Conservation (phyloP, 2,888 invertebrate genomes). For the Petrophora chlorosata region DNA sequence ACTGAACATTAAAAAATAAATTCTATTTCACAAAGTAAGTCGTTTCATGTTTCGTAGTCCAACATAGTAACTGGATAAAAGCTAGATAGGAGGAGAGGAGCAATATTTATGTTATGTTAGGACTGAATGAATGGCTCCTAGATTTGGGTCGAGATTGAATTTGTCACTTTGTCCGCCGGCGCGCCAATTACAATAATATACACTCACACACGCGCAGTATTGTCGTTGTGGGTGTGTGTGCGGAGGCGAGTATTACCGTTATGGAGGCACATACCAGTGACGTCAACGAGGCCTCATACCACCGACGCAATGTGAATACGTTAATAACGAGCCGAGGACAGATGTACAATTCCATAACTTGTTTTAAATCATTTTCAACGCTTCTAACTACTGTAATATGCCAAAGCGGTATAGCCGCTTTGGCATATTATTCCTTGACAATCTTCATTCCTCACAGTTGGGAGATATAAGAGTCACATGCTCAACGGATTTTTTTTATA, state of each 20-base stretch:
- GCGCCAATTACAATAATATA: constrained; percentile 69
- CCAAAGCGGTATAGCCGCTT: too few relatives aligned
- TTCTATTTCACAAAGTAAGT: too few relatives aligned
- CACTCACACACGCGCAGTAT: constrained; percentile 48
- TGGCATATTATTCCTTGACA: too few relatives aligned
- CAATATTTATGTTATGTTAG: constrained; percentile 27
- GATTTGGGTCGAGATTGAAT: constrained; percentile 73
- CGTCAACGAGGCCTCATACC: constrained; percentile 79
- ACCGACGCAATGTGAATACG: constrained; percentile 74
- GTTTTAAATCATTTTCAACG: constrained; percentile 15
- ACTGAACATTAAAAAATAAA: too few relatives aligned
- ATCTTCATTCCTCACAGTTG: too few relatives aligned
- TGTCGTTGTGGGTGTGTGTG: constrained; percentile 54
- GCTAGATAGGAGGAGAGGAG: too few relatives aligned
- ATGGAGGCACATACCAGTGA: constrained; percentile 82
- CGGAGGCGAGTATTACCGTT: constrained; percentile 81
- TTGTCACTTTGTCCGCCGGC: constrained; percentile 62
- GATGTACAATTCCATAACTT: constrained; percentile 51
- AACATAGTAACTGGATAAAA: too few relatives aligned
- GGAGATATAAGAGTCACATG: too few relatives aligned
- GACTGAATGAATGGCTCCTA: constrained; percentile 32
- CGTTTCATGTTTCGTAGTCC: neutral
- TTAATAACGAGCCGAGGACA: constrained; percentile 67
- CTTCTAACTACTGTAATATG: too few relatives aligned
- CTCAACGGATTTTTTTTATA: constrained; percentile 36